Conservation (phyloP, 2,888 invertebrate genomes). For the Amaurobius ferox region DNA sequence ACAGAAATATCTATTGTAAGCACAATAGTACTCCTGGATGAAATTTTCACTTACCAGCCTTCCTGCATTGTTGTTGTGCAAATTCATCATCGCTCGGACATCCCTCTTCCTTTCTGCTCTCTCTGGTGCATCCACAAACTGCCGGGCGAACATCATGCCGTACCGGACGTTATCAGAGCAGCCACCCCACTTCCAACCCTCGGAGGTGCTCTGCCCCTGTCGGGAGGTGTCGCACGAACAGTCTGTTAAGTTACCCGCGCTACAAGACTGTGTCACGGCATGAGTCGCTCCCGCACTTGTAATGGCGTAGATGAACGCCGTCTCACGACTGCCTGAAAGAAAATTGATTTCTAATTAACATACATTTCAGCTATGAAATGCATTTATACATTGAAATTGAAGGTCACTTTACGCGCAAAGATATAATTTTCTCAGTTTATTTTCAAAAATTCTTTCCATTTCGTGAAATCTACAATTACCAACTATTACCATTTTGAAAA, state of each 20-base stretch:
- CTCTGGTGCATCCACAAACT: slow-evolving; percentile 81
- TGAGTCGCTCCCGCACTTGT: slow-evolving; percentile 81
- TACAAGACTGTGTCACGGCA: slow-evolving; percentile 81
- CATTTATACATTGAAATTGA: no score
- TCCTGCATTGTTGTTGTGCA: slow-evolving; percentile 81
- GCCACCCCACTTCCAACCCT: slow-evolving; percentile 81
- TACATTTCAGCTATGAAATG: no score
- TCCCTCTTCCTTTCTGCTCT: slow-evolving; percentile 78
- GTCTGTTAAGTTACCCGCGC: slow-evolving; percentile 80
- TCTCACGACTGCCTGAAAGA: slow-evolving; percentile 80
- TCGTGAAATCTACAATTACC: no score
- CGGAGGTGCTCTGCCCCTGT: slow-evolving; percentile 79
- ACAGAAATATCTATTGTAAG: no score
- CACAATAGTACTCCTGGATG: no score
- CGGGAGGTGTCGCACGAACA: slow-evolving; percentile 80
- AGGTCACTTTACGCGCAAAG: no score
- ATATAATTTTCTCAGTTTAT: no score
- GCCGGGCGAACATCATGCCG: slow-evolving; percentile 80
- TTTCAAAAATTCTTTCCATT: no score
- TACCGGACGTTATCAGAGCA: slow-evolving; percentile 81
- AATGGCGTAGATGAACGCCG: slow-evolving; percentile 81
- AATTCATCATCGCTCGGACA: slow-evolving; percentile 80
- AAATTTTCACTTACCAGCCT: slow-evolving; percentile 79
- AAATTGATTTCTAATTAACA: no score
- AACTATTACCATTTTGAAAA: no score